Base-by-base conservation (phyloP, 1,140 invertebrate genomes). In the Trypoxylus dichotomus region DNA sequence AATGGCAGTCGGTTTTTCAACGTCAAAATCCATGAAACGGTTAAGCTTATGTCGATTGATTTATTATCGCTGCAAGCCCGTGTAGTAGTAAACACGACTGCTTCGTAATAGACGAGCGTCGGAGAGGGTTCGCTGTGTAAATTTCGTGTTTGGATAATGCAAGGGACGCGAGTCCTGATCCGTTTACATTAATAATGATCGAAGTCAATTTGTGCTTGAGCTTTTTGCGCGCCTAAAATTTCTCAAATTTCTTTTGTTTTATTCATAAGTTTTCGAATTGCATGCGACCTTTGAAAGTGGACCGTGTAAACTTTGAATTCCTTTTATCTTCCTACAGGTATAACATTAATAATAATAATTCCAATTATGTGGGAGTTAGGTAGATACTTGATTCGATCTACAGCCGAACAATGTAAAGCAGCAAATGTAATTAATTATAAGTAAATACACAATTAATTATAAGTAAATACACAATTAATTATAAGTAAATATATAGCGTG, bases 1-100 rank as follows among this genome's bases (percentile, higher is more conserved):
- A 75, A 42, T 75, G 74, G 42, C 74, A 75, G 29, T 15, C 42
- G 41, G 37, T 75, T 75, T 75, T 75, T 75, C 74, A 75, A 43
- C 41, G 74, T 75, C 74, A 75, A 75, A 75, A 75, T 75, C 37
- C 42, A 75, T 54, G 74, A 54, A 75, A 42, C 74, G 41, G 74
- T 75, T 75, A 75, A 75, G 74, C 74, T 75, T 43, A 43, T 25
- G 25, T 21, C 42, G 74, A 75, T 54, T 75, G 74, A 75, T 75
- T 75, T 75, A 75, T 75, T 54, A 42, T 27, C 41, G 42, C 3
- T 42, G 41, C 29, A 41, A 73, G 71, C 71, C 15, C 37, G 71
- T 73, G 71, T 32, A 37, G 71, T 37, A 27, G 60, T 63, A 63
- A 63, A 63, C 60, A 63, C 60, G 25, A 63, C 21, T 27, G 21